Evolutionary conservation across 2,888 invertebrate species (phyloP).

Genomic region (Muschampia plurimacula): DNA sequence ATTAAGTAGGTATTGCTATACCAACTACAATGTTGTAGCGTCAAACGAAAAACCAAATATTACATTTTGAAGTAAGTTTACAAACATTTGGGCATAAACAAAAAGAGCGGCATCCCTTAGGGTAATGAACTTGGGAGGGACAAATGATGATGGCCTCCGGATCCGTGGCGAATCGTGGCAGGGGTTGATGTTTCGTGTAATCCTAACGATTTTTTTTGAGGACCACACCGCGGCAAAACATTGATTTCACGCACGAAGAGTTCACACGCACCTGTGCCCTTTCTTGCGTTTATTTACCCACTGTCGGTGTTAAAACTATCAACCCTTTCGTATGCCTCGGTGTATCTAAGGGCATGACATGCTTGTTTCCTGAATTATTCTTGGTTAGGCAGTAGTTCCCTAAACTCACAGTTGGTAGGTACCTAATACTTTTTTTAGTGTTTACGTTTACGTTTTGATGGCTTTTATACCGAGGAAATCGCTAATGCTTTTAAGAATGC

Average conservation of each 20-base stretch:
- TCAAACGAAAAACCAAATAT: not conserved
- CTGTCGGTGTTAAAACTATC: not conserved
- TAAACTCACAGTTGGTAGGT: too few species aligned
- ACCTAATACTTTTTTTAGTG: too few species aligned
- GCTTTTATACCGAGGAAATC: too few species aligned
- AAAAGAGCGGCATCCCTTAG: slow-evolving; percentile 58
- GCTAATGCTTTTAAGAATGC: too few species aligned
- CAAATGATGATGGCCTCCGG: slow-evolving; percentile 71
- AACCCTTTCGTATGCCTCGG: not conserved
- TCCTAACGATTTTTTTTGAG: slow-evolving; percentile 73
- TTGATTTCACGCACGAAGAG: slow-evolving; percentile 80
- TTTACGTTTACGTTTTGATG: too few species aligned
- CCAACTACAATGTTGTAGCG: not conserved
- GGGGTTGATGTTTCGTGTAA: slow-evolving; percentile 81
- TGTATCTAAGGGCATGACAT: too few species aligned
- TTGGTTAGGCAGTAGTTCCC: too few species aligned
- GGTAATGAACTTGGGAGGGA: slow-evolving; percentile 56
- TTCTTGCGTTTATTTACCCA: slow-evolving; percentile 28
- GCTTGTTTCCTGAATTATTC: too few species aligned
- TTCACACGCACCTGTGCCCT: slow-evolving; percentile 67
- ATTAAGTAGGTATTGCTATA: not conserved
- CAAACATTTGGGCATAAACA: slow-evolving; percentile 42
- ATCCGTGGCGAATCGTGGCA: slow-evolving; percentile 73
- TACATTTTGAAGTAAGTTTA: slow-evolving; percentile 3
- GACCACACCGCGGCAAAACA: slow-evolving; percentile 83